These are phyloP conservation scores for Chrosomus eos DNA, from an alignment of 2,797 vertebrate genomes.

Conservation along the genomic window DNA sequence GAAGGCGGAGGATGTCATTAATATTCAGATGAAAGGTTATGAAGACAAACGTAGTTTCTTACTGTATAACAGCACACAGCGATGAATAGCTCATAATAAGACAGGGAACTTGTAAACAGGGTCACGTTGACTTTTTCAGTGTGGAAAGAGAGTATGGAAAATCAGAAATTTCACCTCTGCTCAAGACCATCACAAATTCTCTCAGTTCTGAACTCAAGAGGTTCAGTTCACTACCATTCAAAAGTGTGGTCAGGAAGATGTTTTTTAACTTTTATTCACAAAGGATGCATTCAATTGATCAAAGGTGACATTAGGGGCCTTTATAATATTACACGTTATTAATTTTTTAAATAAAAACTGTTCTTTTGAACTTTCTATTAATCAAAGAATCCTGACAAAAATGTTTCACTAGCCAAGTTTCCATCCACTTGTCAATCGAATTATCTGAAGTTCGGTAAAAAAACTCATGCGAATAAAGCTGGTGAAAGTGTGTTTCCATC, in stretches of 20 bases:
- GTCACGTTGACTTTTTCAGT: neutral
- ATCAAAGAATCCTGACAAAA: too few species aligned
- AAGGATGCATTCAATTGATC: neutral
- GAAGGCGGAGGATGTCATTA: neutral
- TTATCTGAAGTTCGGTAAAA: too few species aligned
- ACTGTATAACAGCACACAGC: neutral
- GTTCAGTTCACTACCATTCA: neutral
- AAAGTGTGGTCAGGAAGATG: neutral
- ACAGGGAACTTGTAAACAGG: neutral
- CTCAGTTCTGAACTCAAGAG: neutral
- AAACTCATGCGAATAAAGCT: too few species aligned
- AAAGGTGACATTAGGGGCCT: too few species aligned
- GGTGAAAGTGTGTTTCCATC: too few species aligned
- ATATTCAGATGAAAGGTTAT: neutral
- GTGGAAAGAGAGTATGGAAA: neutral
- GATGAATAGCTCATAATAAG: neutral
- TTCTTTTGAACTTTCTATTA: neutral
- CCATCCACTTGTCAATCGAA: too few species aligned
- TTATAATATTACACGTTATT: neutral
- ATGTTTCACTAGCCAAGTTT: too few species aligned
- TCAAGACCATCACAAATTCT: neutral
- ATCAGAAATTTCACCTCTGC: neutral
- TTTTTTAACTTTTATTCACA: neutral
- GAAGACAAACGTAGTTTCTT: neutral
- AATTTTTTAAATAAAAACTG: neutral